These are phyloP conservation scores for Tigriopus californicus DNA, from an alignment of 2,888 invertebrate species.

Conservation along the genomic window DNA sequence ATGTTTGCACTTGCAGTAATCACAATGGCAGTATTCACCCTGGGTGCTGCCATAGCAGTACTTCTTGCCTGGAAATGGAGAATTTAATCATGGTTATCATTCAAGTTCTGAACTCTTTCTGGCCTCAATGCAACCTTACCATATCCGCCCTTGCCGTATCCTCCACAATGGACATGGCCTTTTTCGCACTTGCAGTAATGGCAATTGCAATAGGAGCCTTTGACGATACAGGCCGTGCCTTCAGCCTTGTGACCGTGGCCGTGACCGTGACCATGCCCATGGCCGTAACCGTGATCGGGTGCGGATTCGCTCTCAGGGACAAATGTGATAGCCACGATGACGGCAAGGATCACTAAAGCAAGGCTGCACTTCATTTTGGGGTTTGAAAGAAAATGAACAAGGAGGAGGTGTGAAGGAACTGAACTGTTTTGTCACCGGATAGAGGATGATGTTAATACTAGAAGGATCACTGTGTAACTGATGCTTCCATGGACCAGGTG, in stretches of 20 bases:
- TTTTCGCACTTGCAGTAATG: constrained; percentile 13
- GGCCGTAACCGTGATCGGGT: not conserved
- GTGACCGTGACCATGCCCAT: constrained; percentile 2
- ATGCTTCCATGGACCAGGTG: no score
- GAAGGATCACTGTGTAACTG: no score
- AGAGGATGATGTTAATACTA: no score
- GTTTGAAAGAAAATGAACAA: no score
- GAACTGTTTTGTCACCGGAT: no score
- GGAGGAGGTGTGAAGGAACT: no score
- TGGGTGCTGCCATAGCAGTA: constrained; percentile 11
- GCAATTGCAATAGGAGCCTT: constrained; percentile 11
- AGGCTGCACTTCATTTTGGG: no score
- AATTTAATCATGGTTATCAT: not conserved
- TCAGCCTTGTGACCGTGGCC: not conserved
- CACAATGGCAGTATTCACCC: constrained; percentile 12
- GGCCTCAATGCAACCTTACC: not conserved
- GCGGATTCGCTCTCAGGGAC: not conserved
- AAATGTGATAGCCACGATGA: no score
- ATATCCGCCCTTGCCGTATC: constrained; percentile 11
- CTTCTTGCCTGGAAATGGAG: constrained; percentile 1
- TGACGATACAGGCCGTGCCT: constrained; percentile 10
- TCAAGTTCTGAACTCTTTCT: no score
- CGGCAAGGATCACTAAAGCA: no score
- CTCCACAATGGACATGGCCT: constrained; percentile 10
- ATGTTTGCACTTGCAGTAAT: constrained; percentile 13